Evolutionary conservation across 1,140 invertebrate species (phyloP), one percentile per base, ranked within the genome.

Genomic region (Camponotus floridanus): DNA sequence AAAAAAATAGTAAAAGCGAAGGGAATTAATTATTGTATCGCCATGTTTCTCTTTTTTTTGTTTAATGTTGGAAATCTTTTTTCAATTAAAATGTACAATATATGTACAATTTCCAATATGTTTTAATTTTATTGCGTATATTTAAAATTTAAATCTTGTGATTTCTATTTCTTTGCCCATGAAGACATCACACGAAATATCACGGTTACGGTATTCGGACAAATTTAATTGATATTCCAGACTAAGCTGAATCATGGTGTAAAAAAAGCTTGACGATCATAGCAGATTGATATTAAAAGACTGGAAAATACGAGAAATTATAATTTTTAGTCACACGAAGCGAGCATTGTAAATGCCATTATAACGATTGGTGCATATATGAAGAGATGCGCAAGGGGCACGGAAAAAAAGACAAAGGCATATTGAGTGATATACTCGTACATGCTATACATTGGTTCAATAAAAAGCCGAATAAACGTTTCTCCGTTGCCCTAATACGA

Each of bases 401-500:
- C 11, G 21, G 55, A 57, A 51, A 74, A 57, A 59, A n/a, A 71
- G 26, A 5, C 68, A 31, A 18, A 39, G 0, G 0, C 0, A 26
- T 26, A 26, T 26, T 26, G 26, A 26, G n/a, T 74, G 71, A 74
- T 39, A 39, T n/a, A 78, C 11, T 48, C 59, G 11, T 31, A 18
- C 31, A 59, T 13, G 5, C 15, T 11, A 26, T 26, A 42, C 5
- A 92, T 91, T 90, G 92, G 88, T 88, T 90, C 87, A 90, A 94
- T 92, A 93, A 94, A 93, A 91, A 89, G 13, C 90, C 87, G 86
- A 91, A 88, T 87, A 86, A 87, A 90, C 89, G 88, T 87, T 92
- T 91, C 86, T 88, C 89, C 90, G 87, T 51, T 91, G 91, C 85
- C 90, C 91, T 93, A 94, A 93, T 93, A 92, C 92, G 92, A 94